These are phyloP conservation scores for Antedon mediterranea DNA, from an alignment of 53 echinoderm and acorn worm genomes.

Conservation along the genomic window DNA sequence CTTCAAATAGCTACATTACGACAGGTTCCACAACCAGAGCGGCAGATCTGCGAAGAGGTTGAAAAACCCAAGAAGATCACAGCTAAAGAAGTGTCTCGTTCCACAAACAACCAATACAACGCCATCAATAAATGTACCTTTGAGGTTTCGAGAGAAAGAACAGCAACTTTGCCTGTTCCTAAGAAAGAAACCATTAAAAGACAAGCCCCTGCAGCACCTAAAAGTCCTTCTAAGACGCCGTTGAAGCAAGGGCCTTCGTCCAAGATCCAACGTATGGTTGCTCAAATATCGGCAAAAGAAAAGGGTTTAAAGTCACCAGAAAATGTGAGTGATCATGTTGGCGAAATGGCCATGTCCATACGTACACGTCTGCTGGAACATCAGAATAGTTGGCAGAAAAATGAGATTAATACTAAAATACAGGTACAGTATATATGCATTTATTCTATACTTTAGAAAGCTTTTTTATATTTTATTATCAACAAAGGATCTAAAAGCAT, in stretches of 20 bases:
- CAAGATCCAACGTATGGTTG: slow-evolving; percentile 13
- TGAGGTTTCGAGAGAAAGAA: neutral
- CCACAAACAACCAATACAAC: slow-evolving; percentile 2
- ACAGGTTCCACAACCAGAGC: slow-evolving; percentile 14
- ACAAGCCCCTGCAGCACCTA: neutral
- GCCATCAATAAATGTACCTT: slow-evolving; percentile 7
- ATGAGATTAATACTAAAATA: slow-evolving; percentile 73
- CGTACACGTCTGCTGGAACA: slow-evolving; percentile 66
- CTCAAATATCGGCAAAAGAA: neutral
- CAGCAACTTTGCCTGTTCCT: slow-evolving; percentile 3
- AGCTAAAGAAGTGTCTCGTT: neutral
- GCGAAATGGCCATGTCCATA: slow-evolving; percentile 82
- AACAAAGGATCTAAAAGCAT: no score
- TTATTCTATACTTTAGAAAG: no score
- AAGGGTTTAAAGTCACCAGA: neutral
- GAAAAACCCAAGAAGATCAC: neutral
- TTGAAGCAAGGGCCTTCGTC: neutral
- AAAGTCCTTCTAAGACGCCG: slow-evolving; percentile 1
- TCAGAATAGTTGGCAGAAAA: slow-evolving; percentile 68
- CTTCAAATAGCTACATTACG: neutral
- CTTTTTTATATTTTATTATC: no score
- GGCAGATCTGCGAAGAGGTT: neutral
- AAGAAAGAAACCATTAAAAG: slow-evolving; percentile 1
- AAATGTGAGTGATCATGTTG: slow-evolving; percentile 14
- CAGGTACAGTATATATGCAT: no score